These are phyloP conservation scores for Drosophila helvetica DNA, from an alignment of 2,888 invertebrate genomes.

Conservation along the genomic window DNA sequence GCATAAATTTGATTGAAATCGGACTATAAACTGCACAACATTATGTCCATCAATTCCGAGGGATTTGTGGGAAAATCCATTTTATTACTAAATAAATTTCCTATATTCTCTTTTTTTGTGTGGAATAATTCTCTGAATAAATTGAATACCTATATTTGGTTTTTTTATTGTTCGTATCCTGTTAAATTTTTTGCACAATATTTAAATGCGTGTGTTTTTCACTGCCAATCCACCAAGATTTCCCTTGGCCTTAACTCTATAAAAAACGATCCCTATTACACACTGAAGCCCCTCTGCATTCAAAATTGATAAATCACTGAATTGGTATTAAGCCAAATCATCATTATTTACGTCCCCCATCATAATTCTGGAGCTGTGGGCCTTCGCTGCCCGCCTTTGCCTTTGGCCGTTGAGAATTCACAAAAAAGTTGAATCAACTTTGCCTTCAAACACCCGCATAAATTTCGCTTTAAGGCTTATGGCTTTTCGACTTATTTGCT, in stretches of 20 bases:
- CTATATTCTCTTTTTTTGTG: not conserved
- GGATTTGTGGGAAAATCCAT: not conserved
- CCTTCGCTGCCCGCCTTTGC: constrained; percentile 36
- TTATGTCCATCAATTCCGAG: not conserved
- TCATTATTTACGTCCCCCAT: constrained; percentile 46
- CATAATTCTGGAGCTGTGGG: not conserved
- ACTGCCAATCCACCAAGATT: too few relatives aligned
- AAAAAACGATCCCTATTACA: constrained; percentile 25
- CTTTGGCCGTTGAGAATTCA: constrained; percentile 36
- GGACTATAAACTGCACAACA: not conserved
- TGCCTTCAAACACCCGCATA: constrained; percentile 63
- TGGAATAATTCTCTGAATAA: not conserved
- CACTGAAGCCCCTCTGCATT: not conserved
- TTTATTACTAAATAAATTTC: not conserved
- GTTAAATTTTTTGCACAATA: not conserved
- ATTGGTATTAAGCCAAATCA: constrained; percentile 31
- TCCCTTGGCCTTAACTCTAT: not conserved
- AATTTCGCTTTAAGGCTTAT: constrained; percentile 32
- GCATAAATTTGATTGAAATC: not conserved
- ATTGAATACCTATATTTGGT: too few relatives aligned
- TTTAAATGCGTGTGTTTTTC: too few relatives aligned
- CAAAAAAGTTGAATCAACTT: constrained; percentile 55
- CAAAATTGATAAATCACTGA: constrained; percentile 39
- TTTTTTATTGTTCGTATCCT: too few relatives aligned
- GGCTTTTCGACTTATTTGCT: not conserved